Base-by-base conservation (phyloP, 2,113 vertebrate genomes). In the Microcebus tavaratra region DNA sequence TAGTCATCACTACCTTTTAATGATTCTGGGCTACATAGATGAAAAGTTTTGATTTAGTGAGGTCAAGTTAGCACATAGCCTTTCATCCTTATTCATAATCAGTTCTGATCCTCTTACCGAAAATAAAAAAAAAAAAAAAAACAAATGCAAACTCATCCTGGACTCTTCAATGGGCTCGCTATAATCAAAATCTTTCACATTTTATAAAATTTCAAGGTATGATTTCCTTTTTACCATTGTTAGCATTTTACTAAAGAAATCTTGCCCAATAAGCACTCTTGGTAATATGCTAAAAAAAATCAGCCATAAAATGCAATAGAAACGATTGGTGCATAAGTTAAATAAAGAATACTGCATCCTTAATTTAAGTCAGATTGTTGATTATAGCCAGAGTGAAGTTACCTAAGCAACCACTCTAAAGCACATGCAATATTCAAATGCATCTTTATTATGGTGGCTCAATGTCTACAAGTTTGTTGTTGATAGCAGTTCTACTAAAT, bases 391-490 rank as follows among this genome's bases (percentile, higher is more conserved):
- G 8, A 83, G 53, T 88, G 81, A 96, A 96, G 96, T 95, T 96
- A 39, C 80, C 90, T 55, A 96, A 97, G 81, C 53, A 91, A 79
- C 57, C 61, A 59, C 12, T 97, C 63, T 68, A 88, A 92, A 88
- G 36, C 65, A 91, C 91, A 61, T 1, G 34, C 14, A 67, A 34
- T 67, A 55, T 20, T 36, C 87, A 95, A 97, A 97, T 90, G 80
- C 95, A 45, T 21, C 50, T 91, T 84, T 67, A n/a, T 83, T 84
- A 83, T 5, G 79, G 31, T 21, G 89, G 82, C 55, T 97, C 55
- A 70, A 0, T 42, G 14, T 53, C 95, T 97, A 48, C 5, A 97
- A 98, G 75, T 96, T 87, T 90, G 48, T 72, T 90, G 70, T 39
- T 78, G 36, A 83, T 8, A 72, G 36, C 78, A 48, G 3, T 90